Evolutionary conservation across 2,888 invertebrate genomes (phyloP).

Genomic region (Uloborus plumipes): DNA sequence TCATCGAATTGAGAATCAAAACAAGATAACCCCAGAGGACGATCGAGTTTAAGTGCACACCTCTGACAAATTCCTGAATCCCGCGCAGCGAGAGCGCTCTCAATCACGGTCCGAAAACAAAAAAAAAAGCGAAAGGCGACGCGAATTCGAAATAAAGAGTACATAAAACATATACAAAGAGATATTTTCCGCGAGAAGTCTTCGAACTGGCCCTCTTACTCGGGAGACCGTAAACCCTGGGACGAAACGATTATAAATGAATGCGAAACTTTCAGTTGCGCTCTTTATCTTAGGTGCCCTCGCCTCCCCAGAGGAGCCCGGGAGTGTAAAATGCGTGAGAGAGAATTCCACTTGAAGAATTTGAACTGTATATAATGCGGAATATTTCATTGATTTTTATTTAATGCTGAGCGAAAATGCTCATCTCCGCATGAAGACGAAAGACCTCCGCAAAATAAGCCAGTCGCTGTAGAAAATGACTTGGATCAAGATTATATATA

Average conservation of each 20-base stretch:
- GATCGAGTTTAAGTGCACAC: too few relatives aligned
- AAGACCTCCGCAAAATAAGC: too few relatives aligned
- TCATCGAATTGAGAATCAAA: too few relatives aligned
- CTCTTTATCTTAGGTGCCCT: conserved; percentile 32
- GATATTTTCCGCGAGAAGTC: conserved; percentile 45
- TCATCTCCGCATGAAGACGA: too few relatives aligned
- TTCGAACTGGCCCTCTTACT: conserved; percentile 54
- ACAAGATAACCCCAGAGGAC: too few relatives aligned
- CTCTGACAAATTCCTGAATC: conserved; percentile 23
- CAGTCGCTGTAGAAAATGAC: too few relatives aligned
- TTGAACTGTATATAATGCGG: too few relatives aligned
- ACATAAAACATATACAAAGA: conserved; percentile 56
- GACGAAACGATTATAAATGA: conserved; percentile 61
- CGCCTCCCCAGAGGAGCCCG: conserved; percentile 15
- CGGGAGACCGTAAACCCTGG: conserved; percentile 48
- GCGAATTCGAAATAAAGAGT: conserved; percentile 14
- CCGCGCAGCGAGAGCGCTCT: conserved; percentile 20
- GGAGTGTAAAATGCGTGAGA: background rate
- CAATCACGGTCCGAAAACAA: conserved; percentile 48
- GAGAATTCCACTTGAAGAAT: too few relatives aligned
- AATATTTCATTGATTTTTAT: too few relatives aligned
- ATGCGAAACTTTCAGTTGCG: conserved; percentile 16
- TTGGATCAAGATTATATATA: too few relatives aligned
- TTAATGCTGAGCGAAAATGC: too few relatives aligned
- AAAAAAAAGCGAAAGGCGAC: conserved; percentile 26